Percentiles rank a stretch among this genome's conserved stretches.
Evolutionary conservation across 2,888 invertebrate species (phyloP).

Genomic region (Tubiluchus corallicola): DNA sequence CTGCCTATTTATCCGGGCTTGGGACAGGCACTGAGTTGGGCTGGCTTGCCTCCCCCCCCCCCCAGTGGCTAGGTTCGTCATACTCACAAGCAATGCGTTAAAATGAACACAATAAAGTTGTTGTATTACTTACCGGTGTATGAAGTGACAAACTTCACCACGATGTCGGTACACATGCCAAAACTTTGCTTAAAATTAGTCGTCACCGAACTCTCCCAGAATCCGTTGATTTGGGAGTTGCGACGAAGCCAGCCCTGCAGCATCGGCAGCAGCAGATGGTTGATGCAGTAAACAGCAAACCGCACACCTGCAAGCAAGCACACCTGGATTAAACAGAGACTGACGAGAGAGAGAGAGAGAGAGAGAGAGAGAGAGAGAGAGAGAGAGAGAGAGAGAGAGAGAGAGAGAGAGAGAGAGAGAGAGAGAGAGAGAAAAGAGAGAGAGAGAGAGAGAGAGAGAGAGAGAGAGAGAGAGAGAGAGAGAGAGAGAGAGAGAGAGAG

Average conservation of each 20-base stretch:
- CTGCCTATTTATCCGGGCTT: no score
- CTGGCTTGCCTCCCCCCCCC: no score
- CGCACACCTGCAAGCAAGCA: slow-evolving; percentile 56
- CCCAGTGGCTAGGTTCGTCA: no score
- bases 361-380: not conserved
- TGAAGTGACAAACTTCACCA: slow-evolving; percentile 63
- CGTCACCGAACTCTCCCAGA: slow-evolving; percentile 38
- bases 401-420: not conserved
- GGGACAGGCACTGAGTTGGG: no score
- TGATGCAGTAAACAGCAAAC: slow-evolving; percentile 77
- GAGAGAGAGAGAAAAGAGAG: slow-evolving; percentile 1
- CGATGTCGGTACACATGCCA: slow-evolving; percentile 72
- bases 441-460: slow-evolving; percentile 1
- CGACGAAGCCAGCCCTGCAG: slow-evolving; percentile 80
- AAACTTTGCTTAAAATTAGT: slow-evolving; percentile 87
- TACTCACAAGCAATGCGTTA: no score
- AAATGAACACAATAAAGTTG: no score
- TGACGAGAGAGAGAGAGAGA: not conserved
- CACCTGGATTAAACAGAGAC: no score
- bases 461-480: no score
- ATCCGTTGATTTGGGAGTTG: slow-evolving; percentile 36
- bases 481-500: no score
- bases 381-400: not conserved
- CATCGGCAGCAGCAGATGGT: slow-evolving; percentile 72
- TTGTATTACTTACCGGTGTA: slow-evolving; percentile 47